These are phyloP conservation scores for Halisarca cf. caerulea DNA, from an alignment of 37 sponge, comb jelly and placozoan genomes.

Conservation along the genomic window DNA sequence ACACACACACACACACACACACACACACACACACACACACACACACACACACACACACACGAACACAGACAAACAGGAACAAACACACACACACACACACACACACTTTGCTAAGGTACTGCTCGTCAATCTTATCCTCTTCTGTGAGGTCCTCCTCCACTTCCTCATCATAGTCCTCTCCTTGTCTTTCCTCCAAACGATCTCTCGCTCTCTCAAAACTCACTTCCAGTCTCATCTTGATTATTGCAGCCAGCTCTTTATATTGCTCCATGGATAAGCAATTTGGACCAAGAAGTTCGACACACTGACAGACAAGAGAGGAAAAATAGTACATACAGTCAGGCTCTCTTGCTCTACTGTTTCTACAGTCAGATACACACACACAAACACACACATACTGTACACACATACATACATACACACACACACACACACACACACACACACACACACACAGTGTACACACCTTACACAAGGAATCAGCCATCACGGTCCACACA, in stretches of 20 bases:
- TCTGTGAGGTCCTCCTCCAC: conserved; percentile 92
- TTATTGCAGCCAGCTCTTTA: conserved; percentile 62
- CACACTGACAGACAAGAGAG: conserved; percentile 45
- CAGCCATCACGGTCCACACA: conserved; percentile 79
- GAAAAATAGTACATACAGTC: not conserved
- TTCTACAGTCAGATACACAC: too few species aligned
- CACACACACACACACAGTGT: not conserved
- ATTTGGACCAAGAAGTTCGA: conserved; percentile 87
- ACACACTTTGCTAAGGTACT: conserved; percentile 72
- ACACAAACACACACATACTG: too few species aligned
- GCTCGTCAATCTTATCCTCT: conserved; percentile 86
- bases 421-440: not conserved
- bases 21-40: not conserved
- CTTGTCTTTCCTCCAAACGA: conserved; percentile 71
- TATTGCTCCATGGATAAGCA: conserved; percentile 91
- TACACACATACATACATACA: not conserved
- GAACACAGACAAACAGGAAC: not conserved
- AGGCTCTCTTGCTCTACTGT: too few species aligned
- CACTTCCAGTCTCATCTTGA: conserved; percentile 74
- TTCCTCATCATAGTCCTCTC: conserved; percentile 98
- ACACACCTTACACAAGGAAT: conserved; percentile 78
- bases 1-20: not conserved
- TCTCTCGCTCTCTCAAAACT: conserved; percentile 77
- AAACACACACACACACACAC: not conserved
- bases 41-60: not conserved